Base-by-base conservation (phyloP, 2,113 vertebrate species). In the Thalassoma bifasciatum region DNA sequence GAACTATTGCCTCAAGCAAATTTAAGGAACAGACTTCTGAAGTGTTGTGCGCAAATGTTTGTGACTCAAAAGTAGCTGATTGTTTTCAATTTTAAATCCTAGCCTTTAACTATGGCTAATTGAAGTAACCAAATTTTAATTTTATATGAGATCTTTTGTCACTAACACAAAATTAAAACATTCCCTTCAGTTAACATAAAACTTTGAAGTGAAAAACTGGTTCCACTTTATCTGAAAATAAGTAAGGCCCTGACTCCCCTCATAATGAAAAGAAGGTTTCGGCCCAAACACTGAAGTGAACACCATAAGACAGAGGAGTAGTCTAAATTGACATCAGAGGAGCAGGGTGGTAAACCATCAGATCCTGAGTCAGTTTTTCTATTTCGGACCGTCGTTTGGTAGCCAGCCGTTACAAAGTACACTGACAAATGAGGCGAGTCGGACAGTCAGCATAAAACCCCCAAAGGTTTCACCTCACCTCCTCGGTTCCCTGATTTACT, bases 381-480 rank as follows among this genome's bases (percentile, higher is more conserved):
- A 6, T 74, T 84, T 8, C 64, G 30, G 66, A 62, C 49, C 0
- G 10, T 34, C 56, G 53, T 57, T 81, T 3, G 40, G 58, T 72
- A 69, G 58, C 47, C 67, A 64, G 64, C 58, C 60, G 5, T 73
- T 73, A 56, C 66, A 66, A 50, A 79, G 58, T 30, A 51, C 51
- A 53, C 49, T 63, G 82, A 86, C 78, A 82, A 86, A 89, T 69
- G 84, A 89, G 76, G 46, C 61, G 46, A 78, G 68, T 66, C 34
- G 79, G 49, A 75, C 26, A 82, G 75, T 75, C 56, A 77, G 60
- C 52, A 64, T 34, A 60, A 66, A 72, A 68, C 44, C 24, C 23
- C 24, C 42, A 52, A 53, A 73, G 71, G 69, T 76, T 84, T 42
- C 42, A 67, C 22, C 63, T 83, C 74, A 74, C 67, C 76, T 80